Conservation (phyloP, 2,888 invertebrate genomes). For the Amphiduros pacificus region DNA sequence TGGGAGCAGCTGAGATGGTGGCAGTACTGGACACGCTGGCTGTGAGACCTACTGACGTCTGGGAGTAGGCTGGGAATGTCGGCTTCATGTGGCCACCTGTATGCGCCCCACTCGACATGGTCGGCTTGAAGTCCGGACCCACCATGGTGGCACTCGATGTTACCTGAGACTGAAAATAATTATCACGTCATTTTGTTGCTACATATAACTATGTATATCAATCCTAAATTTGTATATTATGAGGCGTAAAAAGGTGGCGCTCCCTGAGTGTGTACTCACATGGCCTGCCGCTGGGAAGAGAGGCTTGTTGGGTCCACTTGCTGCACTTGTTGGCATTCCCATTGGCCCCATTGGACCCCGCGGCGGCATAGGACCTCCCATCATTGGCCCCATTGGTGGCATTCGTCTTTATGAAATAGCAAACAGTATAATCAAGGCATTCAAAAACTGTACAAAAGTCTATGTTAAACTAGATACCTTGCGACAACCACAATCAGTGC, state of each 20-base stretch:
- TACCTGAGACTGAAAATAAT: background rate
- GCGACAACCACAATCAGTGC: too few species aligned
- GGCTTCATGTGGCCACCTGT: conserved; percentile 36
- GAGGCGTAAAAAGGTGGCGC: background rate
- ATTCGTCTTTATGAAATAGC: too few species aligned
- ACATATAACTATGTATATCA: background rate
- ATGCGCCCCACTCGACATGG: background rate
- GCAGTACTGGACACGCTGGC: conserved; percentile 26
- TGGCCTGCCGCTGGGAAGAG: conserved; percentile 51
- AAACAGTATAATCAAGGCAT: too few species aligned
- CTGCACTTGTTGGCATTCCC: conserved; percentile 7
- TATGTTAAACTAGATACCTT: too few species aligned
- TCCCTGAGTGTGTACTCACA: conserved; percentile 37
- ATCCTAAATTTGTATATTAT: too few species aligned
- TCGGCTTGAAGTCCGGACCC: conserved; percentile 35
- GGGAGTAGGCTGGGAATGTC: conserved; percentile 49
- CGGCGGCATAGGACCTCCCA: conserved; percentile 14
- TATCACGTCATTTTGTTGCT: too few species aligned
- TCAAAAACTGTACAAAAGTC: too few species aligned
- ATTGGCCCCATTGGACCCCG: conserved; percentile 16
- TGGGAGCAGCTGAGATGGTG: conserved; percentile 52
- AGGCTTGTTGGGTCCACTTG: conserved; percentile 40
- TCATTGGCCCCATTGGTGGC: conserved; percentile 38
- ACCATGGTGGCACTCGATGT: conserved; percentile 22
- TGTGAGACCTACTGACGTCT: conserved; percentile 32